A percentile compares a stretch with the other conserved stretches of the same genome.
phyloP scores from a whole-genome alignment of 2,113 vertebrate genomes.

The Oostethus manadensis region DNA sequence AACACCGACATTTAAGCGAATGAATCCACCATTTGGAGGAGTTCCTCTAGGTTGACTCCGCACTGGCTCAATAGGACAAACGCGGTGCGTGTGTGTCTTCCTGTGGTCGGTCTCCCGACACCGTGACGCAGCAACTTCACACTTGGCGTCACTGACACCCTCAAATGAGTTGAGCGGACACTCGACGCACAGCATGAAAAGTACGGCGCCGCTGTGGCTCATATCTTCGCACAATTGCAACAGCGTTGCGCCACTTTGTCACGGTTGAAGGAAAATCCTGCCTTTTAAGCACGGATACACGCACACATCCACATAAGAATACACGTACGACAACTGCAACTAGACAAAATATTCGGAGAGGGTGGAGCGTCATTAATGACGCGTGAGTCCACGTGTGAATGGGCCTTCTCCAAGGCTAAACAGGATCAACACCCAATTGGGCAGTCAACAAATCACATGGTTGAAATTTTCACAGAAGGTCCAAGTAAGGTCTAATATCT shows the following conservation, averaged over 20 bases:
- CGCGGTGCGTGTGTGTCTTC: constrained; percentile 35
- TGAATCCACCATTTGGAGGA: constrained; percentile 22
- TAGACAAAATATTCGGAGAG: no score
- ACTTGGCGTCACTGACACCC: constrained; percentile 60
- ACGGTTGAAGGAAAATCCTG: constrained; percentile 39
- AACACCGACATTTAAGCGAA: constrained; percentile 22
- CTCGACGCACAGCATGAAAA: constrained; percentile 51
- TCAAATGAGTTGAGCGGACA: constrained; percentile 28
- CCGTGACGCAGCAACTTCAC: constrained; percentile 57
- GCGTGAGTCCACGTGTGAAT: no score
- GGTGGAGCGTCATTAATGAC: no score
- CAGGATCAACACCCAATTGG: no score
- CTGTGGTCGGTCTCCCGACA: constrained; percentile 45
- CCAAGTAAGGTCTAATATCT: no score
- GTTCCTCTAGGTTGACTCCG: constrained; percentile 42
- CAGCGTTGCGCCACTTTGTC: constrained; percentile 29
- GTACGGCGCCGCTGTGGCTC: constrained; percentile 27
- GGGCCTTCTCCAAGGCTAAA: no score
- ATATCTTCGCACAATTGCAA: constrained; percentile 20
- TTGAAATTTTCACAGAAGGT: no score
- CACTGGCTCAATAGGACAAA: constrained; percentile 41
- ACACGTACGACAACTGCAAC: background rate
- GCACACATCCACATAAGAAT: background rate
- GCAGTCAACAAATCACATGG: no score
- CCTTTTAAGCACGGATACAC: constrained; percentile 4